phyloP scores from a whole-genome alignment of 2,888 invertebrate genomes.

The Synanthedon myopaeformis region DNA sequence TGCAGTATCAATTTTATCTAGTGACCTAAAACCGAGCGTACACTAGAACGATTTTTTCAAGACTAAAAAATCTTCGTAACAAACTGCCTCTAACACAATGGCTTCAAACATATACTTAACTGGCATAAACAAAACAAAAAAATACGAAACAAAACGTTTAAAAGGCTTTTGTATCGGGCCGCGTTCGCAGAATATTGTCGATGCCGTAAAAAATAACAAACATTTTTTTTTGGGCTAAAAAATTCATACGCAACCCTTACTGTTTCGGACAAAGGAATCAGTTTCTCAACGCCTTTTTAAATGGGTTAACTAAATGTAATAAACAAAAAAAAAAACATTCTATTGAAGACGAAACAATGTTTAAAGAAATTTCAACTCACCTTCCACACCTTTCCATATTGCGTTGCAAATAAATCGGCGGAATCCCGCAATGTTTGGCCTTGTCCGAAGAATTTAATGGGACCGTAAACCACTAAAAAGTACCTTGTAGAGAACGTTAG shows the following conservation, averaged over 20 bases:
- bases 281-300: constrained; percentile 26
- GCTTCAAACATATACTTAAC: constrained; percentile 63
- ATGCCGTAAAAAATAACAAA: constrained; percentile 36
- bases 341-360: constrained; percentile 8
- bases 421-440: constrained; percentile 63
- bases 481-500: constrained; percentile 44
- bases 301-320: constrained; percentile 37
- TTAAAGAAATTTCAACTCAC: constrained; percentile 8
- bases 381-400: constrained; percentile 18
- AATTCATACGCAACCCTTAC: constrained; percentile 52
- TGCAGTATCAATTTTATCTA: neutral
- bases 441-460: constrained; percentile 58
- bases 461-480: constrained; percentile 65
- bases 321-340: neutral
- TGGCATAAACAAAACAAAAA: constrained; percentile 61
- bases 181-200: constrained; percentile 58
- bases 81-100: constrained; percentile 53
- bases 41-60: constrained; percentile 59
- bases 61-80: constrained; percentile 54
- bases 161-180: constrained; percentile 46
- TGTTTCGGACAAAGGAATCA: constrained; percentile 37
- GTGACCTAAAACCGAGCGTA: constrained; percentile 34
- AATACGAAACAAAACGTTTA: constrained; percentile 45
- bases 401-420: constrained; percentile 27
- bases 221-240: constrained; percentile 29